Percentiles rank a stretch among this genome's conserved stretches.
Conservation (phyloP, 2,797 vertebrate species). For the Catamblyrhynchus diadema region DNA sequence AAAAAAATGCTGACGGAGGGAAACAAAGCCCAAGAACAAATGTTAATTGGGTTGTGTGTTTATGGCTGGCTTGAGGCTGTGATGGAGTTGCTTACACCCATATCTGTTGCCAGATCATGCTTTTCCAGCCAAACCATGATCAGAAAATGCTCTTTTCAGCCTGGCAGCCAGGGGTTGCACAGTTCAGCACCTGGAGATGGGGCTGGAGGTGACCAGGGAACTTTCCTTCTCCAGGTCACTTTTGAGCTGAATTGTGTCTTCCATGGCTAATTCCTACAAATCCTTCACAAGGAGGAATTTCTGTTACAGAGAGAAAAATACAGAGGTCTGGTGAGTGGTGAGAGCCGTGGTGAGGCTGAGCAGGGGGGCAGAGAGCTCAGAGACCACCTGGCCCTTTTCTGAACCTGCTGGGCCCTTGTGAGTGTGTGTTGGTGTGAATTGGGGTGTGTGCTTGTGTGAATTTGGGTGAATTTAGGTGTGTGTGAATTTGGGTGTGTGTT, state of each 20-base stretch:
- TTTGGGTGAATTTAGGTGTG: not conserved
- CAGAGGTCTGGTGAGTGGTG: not conserved
- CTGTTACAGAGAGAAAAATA: fast-evolving
- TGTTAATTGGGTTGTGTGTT: not conserved
- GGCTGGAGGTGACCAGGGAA: not conserved
- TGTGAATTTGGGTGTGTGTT: not conserved
- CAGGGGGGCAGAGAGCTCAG: not conserved
- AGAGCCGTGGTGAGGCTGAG: not conserved
- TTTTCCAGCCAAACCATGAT: not conserved
- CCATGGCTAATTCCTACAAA: not conserved
- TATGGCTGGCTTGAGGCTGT: not conserved
- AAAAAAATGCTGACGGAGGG: slow-evolving; percentile 22
- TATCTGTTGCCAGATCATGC: not conserved
- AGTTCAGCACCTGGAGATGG: not conserved
- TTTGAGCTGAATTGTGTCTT: not conserved
- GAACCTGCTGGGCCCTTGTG: not conserved
- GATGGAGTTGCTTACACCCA: not conserved
- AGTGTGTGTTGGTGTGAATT: not conserved
- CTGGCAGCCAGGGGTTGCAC: not conserved
- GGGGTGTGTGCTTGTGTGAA: too few relatives aligned
- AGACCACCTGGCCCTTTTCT: not conserved
- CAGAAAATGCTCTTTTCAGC: not conserved
- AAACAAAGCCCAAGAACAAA: not conserved
- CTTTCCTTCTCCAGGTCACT: not conserved
- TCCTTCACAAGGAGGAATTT: not conserved